Conservation (phyloP, 2,113 vertebrate species). For the Macquaria ambigua region DNA sequence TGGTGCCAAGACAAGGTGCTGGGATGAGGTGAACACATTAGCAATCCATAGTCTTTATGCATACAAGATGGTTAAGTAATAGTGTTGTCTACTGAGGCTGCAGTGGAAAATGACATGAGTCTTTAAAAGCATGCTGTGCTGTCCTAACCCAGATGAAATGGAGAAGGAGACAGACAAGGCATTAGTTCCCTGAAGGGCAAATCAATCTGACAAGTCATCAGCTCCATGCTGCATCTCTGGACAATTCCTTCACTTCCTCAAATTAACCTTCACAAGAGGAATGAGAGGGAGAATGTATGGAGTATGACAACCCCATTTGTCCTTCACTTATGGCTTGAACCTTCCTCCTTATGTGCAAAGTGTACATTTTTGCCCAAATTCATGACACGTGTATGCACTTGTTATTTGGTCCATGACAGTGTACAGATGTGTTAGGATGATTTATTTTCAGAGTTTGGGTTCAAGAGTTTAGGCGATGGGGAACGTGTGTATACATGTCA, state of each 20-base stretch:
- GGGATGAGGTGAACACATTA: constrained; percentile 67
- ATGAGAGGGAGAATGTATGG: constrained; percentile 23
- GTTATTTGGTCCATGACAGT: background rate
- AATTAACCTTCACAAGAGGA: constrained; percentile 77
- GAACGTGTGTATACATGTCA: background rate
- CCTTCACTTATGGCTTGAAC: constrained; percentile 25
- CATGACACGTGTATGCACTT: background rate
- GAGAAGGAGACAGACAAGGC: constrained; percentile 52
- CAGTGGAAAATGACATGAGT: constrained; percentile 57
- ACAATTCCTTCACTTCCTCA: constrained; percentile 70
- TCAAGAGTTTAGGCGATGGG: background rate
- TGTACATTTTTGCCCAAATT: constrained; percentile 15
- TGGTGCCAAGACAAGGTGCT: constrained; percentile 60
- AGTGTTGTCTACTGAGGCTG: constrained; percentile 37
- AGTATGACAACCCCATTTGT: constrained; percentile 37
- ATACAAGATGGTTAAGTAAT: constrained; percentile 73
- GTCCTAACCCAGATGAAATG: constrained; percentile 47
- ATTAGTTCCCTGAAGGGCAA: constrained; percentile 71
- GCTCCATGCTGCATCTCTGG: constrained; percentile 56
- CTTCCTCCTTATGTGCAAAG: background rate
- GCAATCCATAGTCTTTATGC: constrained; percentile 62
- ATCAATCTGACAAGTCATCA: constrained; percentile 79
- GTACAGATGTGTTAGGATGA: background rate
- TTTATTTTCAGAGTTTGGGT: background rate
- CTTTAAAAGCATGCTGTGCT: constrained; percentile 59